Evolutionary conservation across 2,113 vertebrate genomes (phyloP).

Genomic region (Centropus bengalensis): DNA sequence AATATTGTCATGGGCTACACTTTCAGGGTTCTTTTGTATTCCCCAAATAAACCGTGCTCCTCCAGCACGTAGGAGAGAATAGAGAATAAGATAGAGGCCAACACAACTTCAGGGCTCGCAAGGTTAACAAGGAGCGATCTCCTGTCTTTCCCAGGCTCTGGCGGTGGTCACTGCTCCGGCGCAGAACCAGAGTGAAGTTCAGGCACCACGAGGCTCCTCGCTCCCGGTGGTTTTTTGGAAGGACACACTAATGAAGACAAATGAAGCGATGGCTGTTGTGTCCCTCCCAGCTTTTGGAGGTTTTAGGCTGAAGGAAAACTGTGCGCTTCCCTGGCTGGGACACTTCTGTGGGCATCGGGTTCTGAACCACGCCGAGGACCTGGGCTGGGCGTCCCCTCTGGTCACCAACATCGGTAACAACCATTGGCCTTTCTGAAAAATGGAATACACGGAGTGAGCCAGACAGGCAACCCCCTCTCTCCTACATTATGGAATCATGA

Average conservation of each 20-base stretch:
- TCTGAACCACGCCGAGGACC: rapidly evolving
- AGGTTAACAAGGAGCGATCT: background rate
- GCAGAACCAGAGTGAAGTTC: rapidly evolving
- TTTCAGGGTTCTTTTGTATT: background rate
- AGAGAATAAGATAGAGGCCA: background rate
- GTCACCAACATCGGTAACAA: background rate
- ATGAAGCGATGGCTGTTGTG: rapidly evolving
- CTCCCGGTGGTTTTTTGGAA: rapidly evolving
- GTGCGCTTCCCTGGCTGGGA: rapidly evolving
- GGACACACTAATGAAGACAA: background rate
- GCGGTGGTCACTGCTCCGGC: rapidly evolving
- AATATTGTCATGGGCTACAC: background rate
- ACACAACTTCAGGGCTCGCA: rapidly evolving
- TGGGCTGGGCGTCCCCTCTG: background rate
- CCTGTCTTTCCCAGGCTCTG: rapidly evolving
- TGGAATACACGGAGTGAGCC: too few species aligned
- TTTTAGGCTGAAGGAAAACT: rapidly evolving
- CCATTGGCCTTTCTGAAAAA: background rate
- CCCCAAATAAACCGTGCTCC: background rate
- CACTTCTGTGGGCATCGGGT: rapidly evolving
- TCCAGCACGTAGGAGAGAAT: background rate
- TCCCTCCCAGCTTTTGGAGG: rapidly evolving
- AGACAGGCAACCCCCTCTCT: background rate
- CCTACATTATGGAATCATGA: background rate
- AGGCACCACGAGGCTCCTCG: rapidly evolving